Evolutionary conservation across 2,797 vertebrate species (phyloP).

Genomic region (Phoeniculus purpureus): DNA sequence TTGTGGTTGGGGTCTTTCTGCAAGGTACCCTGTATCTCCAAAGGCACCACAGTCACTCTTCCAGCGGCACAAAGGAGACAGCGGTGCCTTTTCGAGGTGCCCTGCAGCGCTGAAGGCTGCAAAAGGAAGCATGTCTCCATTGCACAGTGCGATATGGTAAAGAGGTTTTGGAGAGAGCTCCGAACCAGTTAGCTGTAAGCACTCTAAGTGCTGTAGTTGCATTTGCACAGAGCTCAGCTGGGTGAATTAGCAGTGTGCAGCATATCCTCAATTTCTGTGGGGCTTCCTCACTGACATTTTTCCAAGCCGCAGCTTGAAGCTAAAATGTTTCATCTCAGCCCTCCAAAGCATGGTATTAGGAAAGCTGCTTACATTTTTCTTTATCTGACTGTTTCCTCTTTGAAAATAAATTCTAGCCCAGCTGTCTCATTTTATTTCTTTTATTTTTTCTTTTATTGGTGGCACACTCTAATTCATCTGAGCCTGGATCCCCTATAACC

Average conservation of each 20-base stretch:
- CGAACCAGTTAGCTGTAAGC: conserved; percentile 41
- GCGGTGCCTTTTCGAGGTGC: background rate
- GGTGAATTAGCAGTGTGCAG: conserved; percentile 27
- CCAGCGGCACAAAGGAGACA: background rate
- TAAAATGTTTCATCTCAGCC: background rate
- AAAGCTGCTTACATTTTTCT: conserved; percentile 19
- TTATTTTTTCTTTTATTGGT: background rate
- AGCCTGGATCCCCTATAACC: background rate
- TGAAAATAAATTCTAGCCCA: conserved; percentile 20
- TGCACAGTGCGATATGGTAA: conserved; percentile 1
- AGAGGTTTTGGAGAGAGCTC: background rate
- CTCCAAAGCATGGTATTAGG: background rate
- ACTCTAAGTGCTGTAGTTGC: conserved; percentile 15
- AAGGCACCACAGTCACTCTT: background rate
- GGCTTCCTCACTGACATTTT: conserved; percentile 21
- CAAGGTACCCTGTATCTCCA: background rate
- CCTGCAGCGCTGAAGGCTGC: background rate
- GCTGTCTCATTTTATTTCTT: background rate
- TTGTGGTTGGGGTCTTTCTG: background rate
- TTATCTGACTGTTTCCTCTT: background rate
- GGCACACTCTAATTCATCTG: background rate
- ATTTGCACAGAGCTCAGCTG: conserved; percentile 33
- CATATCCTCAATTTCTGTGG: conserved; percentile 22
- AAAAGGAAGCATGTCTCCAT: background rate
- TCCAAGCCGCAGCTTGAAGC: conserved; percentile 28